A percentile compares a stretch with the other conserved stretches of the same genome.
phyloP scores from a whole-genome alignment of 2,888 invertebrate genomes.

The Drosophila monieri region DNA sequence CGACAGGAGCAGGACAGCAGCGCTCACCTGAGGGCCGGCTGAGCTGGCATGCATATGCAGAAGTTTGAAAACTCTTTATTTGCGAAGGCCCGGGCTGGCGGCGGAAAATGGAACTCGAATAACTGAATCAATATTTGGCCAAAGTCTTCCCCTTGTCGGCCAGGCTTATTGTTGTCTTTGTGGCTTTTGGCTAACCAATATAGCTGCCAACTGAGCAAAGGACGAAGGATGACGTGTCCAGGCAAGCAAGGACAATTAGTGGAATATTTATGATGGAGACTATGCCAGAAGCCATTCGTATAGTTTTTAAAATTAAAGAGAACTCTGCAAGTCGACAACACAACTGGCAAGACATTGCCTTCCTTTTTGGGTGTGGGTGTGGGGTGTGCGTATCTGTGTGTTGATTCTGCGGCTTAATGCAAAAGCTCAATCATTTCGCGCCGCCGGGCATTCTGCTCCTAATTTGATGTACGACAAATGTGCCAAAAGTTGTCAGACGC shows the following conservation, averaged over 20 bases:
- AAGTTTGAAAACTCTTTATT: slow-evolving; percentile 64
- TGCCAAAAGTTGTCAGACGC: slow-evolving; percentile 68
- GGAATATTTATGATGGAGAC: no score
- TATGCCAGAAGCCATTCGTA: no score
- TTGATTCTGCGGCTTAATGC: slow-evolving; percentile 46
- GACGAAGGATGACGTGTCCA: slow-evolving; percentile 15
- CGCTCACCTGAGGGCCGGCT: slow-evolving; percentile 4
- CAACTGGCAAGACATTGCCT: background rate
- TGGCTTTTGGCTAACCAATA: slow-evolving; percentile 24
- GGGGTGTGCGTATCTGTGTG: slow-evolving; percentile 28
- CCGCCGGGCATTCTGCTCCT: slow-evolving; percentile 30
- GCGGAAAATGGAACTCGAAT: slow-evolving; percentile 31
- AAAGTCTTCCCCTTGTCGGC: slow-evolving; percentile 36
- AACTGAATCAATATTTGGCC: slow-evolving; percentile 65
- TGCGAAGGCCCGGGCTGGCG: slow-evolving; percentile 34
- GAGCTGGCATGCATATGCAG: slow-evolving; percentile 45
- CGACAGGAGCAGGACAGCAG: background rate
- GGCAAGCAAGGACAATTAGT: background rate
- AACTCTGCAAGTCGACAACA: slow-evolving; percentile 14
- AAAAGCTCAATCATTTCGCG: slow-evolving; percentile 65
- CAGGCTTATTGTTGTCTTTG: slow-evolving; percentile 29
- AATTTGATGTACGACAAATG: slow-evolving; percentile 68
- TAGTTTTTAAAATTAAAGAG: slow-evolving; percentile 4
- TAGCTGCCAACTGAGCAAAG: slow-evolving; percentile 28
- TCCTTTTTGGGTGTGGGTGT: slow-evolving; percentile 23